A percentile compares a stretch with the other conserved stretches of the same genome.
Conservation (phyloP, 2,113 vertebrate genomes). For the Seriola quinqueradiata region DNA sequence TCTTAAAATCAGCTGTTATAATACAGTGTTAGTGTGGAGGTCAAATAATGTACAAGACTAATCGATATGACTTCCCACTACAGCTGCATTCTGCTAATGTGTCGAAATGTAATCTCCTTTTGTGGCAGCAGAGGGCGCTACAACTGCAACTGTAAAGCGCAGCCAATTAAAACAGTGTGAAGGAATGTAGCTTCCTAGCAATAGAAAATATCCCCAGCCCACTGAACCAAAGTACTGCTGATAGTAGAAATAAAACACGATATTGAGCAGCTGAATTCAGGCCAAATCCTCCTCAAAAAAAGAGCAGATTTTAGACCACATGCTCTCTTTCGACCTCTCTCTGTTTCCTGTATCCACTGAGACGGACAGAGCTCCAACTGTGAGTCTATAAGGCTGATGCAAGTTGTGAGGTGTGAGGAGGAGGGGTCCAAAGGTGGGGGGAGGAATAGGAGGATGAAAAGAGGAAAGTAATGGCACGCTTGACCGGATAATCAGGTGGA, state of each 20-base stretch:
- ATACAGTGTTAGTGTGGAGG: neutral
- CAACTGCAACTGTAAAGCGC: neutral
- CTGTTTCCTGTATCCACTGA: neutral
- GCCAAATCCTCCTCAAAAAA: slow-evolving; percentile 1
- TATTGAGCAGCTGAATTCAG: slow-evolving; percentile 4
- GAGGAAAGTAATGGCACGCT: slow-evolving; percentile 16
- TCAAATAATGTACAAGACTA: neutral
- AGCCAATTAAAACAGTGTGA: neutral
- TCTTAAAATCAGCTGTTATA: neutral
- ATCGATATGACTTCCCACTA: neutral
- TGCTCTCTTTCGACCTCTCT: neutral
- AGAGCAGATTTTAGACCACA: neutral
- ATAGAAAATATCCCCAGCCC: slow-evolving; percentile 32
- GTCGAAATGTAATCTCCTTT: neutral
- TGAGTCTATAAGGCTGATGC: slow-evolving; percentile 3
- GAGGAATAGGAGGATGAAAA: neutral
- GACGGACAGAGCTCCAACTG: neutral
- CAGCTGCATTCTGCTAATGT: neutral
- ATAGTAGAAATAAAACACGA: neutral
- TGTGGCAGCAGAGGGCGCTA: slow-evolving; percentile 69
- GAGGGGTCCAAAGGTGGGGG: slow-evolving; percentile 3
- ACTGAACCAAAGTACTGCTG: neutral
- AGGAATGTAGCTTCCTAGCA: slow-evolving; percentile 23
- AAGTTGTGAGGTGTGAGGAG: slow-evolving; percentile 8
- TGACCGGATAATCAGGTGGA: slow-evolving; percentile 51